Evolutionary conservation across 2,797 vertebrate species (phyloP).

Genomic region (Acanthurus tractus): DNA sequence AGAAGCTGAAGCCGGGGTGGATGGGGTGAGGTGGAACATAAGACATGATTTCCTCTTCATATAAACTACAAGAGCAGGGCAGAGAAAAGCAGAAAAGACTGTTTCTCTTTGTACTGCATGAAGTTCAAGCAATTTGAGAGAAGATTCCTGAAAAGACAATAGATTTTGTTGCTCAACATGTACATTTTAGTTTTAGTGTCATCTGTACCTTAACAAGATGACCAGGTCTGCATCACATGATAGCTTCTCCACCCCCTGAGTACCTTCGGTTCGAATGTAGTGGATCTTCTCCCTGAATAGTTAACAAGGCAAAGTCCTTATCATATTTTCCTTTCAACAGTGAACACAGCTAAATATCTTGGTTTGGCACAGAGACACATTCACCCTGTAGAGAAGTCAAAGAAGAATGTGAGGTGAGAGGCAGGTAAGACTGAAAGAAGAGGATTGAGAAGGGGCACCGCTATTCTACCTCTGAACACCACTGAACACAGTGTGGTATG

Average conservation of each 20-base stretch:
- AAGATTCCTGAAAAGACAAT: not conserved
- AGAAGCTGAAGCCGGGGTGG: constrained; percentile 94
- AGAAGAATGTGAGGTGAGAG: too few species aligned
- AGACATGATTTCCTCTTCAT: constrained; percentile 98
- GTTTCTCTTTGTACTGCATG: not conserved
- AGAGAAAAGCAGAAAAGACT: not conserved
- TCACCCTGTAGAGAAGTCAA: too few species aligned
- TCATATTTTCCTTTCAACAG: not conserved
- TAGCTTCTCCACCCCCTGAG: constrained; percentile 94
- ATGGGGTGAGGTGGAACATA: constrained; percentile 91
- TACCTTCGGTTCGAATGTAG: constrained; percentile 96
- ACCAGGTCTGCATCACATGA: constrained; percentile 98
- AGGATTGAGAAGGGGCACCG: too few species aligned
- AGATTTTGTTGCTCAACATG: not conserved
- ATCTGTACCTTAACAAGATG: constrained; percentile 92
- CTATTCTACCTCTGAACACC: too few species aligned
- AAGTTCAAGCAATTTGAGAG: not conserved
- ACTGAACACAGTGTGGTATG: too few species aligned
- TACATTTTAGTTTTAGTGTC: not conserved
- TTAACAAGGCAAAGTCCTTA: not conserved
- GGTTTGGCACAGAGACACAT: not conserved
- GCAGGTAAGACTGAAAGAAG: too few species aligned
- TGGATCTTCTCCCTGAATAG: constrained; percentile 95
- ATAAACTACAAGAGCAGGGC: constrained; percentile 86
- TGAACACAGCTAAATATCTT: not conserved